A percentile compares a stretch with the other conserved stretches of the same genome.
Conservation (phyloP, 1,140 invertebrate genomes). For the Drosophila oshimai region DNA sequence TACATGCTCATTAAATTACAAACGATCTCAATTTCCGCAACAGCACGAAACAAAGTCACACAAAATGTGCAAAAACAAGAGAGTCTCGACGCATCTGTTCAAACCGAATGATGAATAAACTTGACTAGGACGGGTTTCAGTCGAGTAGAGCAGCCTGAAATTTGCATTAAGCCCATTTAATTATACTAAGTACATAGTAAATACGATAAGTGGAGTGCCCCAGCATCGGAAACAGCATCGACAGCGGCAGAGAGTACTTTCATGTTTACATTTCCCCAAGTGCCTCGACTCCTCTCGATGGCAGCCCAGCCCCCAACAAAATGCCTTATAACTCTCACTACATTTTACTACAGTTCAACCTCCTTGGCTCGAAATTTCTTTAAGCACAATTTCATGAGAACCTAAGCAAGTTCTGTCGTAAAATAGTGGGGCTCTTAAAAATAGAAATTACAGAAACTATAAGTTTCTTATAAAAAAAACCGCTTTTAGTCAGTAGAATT, state of each 20-base stretch:
- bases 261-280: conserved; percentile 54
- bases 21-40: conserved; percentile 55
- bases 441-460: no score
- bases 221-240: conserved; percentile 10
- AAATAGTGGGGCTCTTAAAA: no score
- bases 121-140: background rate
- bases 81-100: conserved; percentile 32
- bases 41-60: conserved; percentile 36
- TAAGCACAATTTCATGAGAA: no score
- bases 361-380: background rate
- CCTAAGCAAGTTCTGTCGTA: no score
- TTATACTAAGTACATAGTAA: conserved; percentile 81
- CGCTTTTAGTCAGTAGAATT: no score
- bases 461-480: no score
- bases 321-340: conserved; percentile 42
- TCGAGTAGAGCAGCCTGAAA: conserved; percentile 7
- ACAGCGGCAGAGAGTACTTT: conserved; percentile 22
- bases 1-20: conserved; percentile 78
- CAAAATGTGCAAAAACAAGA: conserved; percentile 35
- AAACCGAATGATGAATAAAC: conserved; percentile 59
- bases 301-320: background rate
- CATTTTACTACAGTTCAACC: conserved; percentile 2
- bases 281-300: conserved; percentile 26
- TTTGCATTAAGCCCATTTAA: conserved; percentile 79
- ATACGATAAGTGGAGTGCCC: conserved; percentile 53